phyloP scores from a whole-genome alignment of 2,888 invertebrate species.

The Rutpela maculata region DNA sequence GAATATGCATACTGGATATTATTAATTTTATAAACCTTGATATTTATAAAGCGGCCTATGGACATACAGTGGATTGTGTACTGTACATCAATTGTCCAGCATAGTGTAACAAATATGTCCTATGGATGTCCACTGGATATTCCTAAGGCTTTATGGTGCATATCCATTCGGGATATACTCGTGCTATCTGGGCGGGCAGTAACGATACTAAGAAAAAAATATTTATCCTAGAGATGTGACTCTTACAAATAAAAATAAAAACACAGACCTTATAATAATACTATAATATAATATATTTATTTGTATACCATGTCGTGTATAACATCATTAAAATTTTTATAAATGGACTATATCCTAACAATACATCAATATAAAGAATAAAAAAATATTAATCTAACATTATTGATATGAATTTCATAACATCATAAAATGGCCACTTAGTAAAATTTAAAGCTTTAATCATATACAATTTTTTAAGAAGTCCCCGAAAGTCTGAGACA shows the following conservation, averaged over 20 bases:
- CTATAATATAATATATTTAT: conserved; percentile 49
- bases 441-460: conserved; percentile 41
- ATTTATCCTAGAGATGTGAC: too few species aligned
- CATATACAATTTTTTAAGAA: conserved; percentile 11
- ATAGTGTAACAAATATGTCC: too few species aligned
- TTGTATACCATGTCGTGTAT: conserved; percentile 56
- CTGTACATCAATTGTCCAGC: too few species aligned
- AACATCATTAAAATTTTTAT: conserved; percentile 60
- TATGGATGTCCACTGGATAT: too few species aligned
- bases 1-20: too few species aligned
- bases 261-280: conserved; percentile 40
- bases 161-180: too few species aligned
- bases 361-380: conserved; percentile 58
- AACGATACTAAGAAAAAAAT: too few species aligned
- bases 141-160: too few species aligned
- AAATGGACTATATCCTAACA: conserved; percentile 60
- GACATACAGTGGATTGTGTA: too few species aligned
- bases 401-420: conserved; percentile 58
- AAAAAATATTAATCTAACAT: conserved; percentile 59
- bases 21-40: too few species aligned
- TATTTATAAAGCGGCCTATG: too few species aligned
- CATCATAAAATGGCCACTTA: conserved; percentile 43
- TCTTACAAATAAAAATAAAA: neutral
- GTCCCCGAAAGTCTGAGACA: neutral
- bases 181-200: too few species aligned